Percentiles rank a stretch among this genome's conserved stretches.
phyloP scores from a whole-genome alignment of 2,888 invertebrate species.

The Rhingia campestris region DNA sequence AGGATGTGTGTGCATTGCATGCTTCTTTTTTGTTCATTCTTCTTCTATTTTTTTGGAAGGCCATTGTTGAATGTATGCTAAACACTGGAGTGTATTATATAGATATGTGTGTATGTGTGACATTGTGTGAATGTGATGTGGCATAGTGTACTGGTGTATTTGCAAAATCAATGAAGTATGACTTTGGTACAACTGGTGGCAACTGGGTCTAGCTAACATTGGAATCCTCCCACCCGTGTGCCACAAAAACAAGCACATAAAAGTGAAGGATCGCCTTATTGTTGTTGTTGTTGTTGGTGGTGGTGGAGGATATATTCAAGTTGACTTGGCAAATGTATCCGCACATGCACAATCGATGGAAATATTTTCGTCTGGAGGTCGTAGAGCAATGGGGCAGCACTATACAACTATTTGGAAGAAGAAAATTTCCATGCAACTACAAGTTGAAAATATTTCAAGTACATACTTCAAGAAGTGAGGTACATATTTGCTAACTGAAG shows the following conservation, averaged over 20 bases:
- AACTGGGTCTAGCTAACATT: slow-evolving; percentile 41
- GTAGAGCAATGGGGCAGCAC: not conserved
- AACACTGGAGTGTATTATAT: not conserved
- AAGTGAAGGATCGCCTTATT: slow-evolving; percentile 39
- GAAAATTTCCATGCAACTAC: not conserved
- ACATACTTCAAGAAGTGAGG: not conserved
- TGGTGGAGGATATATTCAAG: slow-evolving; percentile 7
- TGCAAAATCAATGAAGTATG: slow-evolving; percentile 63
- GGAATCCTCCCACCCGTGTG: slow-evolving; percentile 24
- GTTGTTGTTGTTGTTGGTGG: slow-evolving; percentile 22
- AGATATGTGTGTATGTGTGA: too few relatives aligned
- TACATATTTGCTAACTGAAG: slow-evolving; percentile 6
- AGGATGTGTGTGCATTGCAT: slow-evolving; percentile 12
- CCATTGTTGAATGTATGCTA: slow-evolving; percentile 12
- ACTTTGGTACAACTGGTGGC: slow-evolving; percentile 62
- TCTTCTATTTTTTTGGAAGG: slow-evolving; percentile 3
- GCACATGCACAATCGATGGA: slow-evolving; percentile 55
- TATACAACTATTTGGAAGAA: slow-evolving; percentile 1
- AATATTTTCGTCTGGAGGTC: slow-evolving; percentile 70
- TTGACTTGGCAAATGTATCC: slow-evolving; percentile 32
- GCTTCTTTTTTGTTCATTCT: not conserved
- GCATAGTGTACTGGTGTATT: slow-evolving; percentile 21
- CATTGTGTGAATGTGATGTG: slow-evolving; percentile 9
- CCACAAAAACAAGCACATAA: slow-evolving; percentile 40
- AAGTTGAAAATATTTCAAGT: not conserved